These are phyloP conservation scores for Solen grandis DNA, from an alignment of 1,140 invertebrate species.

Conservation along the genomic window DNA sequence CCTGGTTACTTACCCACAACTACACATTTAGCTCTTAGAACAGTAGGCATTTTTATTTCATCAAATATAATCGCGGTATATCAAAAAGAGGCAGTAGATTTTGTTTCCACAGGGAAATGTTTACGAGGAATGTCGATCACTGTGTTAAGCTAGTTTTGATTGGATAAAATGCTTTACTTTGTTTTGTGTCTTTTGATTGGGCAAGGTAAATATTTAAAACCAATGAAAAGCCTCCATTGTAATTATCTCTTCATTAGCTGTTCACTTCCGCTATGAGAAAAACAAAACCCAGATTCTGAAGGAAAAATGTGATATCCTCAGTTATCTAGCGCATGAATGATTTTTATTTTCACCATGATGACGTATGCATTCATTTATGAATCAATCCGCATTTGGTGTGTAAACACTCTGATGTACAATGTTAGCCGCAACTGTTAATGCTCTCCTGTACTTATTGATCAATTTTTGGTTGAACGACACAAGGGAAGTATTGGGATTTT, in stretches of 20 bases:
- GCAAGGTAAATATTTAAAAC: neutral
- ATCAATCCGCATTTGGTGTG: neutral
- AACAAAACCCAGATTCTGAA: neutral
- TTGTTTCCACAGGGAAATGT: neutral
- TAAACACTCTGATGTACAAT: neutral
- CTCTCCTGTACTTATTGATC: neutral
- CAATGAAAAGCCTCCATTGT: slow-evolving; percentile 31
- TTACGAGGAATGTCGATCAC: neutral
- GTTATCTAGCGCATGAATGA: neutral
- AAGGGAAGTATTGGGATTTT: neutral
- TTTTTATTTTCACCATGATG: neutral
- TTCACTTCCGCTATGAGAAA: slow-evolving; percentile 48
- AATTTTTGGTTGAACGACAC: neutral
- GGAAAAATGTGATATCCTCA: neutral
- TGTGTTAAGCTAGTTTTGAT: slow-evolving; percentile 16
- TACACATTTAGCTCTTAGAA: slow-evolving; percentile 74
- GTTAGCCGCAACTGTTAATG: neutral
- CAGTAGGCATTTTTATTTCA: slow-evolving; percentile 66
- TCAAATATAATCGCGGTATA: neutral
- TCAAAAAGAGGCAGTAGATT: neutral
- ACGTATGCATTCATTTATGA: neutral
- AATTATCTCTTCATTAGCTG: slow-evolving; percentile 36
- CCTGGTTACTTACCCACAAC: slow-evolving; percentile 67
- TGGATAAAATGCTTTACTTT: neutral
- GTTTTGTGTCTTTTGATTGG: slow-evolving; percentile 25